phyloP scores from a whole-genome alignment of 2,888 invertebrate species.

The Junonia oenone region DNA sequence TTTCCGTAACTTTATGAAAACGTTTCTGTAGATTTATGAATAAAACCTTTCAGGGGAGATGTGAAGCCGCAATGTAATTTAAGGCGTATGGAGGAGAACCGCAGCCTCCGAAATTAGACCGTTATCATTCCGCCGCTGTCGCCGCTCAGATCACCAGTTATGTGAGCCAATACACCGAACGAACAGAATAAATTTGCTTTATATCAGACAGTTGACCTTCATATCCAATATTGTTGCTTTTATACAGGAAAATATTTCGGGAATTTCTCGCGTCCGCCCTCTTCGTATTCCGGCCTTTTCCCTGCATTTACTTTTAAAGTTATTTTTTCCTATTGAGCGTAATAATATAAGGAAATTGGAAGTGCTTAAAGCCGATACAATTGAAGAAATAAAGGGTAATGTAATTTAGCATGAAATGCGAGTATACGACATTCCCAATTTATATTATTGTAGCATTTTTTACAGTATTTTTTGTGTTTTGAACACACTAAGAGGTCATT shows the following conservation, averaged over 20 bases:
- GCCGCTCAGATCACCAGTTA: conserved; percentile 71
- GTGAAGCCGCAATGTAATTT: conserved; percentile 71
- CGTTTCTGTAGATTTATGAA: conserved; percentile 75
- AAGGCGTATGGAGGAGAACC: conserved; percentile 61
- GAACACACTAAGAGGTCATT: too few relatives aligned
- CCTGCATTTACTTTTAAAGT: conserved; percentile 45
- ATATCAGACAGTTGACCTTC: conserved; percentile 73
- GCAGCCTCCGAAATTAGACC: conserved; percentile 70
- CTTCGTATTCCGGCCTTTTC: conserved; percentile 42
- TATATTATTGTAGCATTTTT: neutral
- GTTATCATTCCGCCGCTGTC: conserved; percentile 76
- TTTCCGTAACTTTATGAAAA: conserved; percentile 71
- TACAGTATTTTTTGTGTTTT: neutral
- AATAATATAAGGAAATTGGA: conserved; percentile 49
- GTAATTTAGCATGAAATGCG: conserved; percentile 6
- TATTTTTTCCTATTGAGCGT: conserved; percentile 48
- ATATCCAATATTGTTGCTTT: conserved; percentile 71
- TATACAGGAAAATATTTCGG: conserved; percentile 62
- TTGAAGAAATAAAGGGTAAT: conserved; percentile 16
- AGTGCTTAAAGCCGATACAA: conserved; percentile 41
- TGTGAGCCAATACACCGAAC: conserved; percentile 73
- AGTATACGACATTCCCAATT: neutral
- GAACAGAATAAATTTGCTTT: conserved; percentile 77
- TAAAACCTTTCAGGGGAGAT: conserved; percentile 75
- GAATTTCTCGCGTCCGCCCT: conserved; percentile 49